A percentile compares a stretch with the other conserved stretches of the same genome.
phyloP scores from a whole-genome alignment of 2,113 vertebrate species.

The Sander vitreus region DNA sequence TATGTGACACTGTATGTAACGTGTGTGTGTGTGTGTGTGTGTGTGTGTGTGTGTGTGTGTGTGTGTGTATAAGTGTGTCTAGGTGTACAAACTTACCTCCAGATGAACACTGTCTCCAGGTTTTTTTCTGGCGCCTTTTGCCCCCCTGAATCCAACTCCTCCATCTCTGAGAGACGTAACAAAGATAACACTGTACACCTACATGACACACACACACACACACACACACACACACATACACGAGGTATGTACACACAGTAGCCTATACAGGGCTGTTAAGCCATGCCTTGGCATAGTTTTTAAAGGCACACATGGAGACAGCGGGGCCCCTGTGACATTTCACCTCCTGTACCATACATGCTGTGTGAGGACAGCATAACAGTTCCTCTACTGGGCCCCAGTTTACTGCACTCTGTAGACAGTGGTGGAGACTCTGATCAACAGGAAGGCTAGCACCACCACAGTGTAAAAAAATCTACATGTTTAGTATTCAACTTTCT shows the following conservation, averaged over 20 bases:
- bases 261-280: not conserved
- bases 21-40: too few species aligned
- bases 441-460: not conserved
- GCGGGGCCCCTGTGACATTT: constrained; percentile 25
- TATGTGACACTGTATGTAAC: not conserved
- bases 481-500: not conserved
- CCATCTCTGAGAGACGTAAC: constrained; percentile 77
- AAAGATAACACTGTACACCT: constrained; percentile 90
- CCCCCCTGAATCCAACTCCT: constrained; percentile 63
- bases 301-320: constrained; percentile 21
- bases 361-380: constrained; percentile 6
- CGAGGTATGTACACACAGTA: not conserved
- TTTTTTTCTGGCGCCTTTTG: constrained; percentile 74
- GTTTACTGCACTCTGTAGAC: constrained; percentile 7
- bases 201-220: not conserved
- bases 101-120: constrained; percentile 79
- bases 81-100: constrained; percentile 77
- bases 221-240: not conserved
- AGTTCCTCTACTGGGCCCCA: not conserved
- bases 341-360: constrained; percentile 3
- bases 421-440: not conserved
- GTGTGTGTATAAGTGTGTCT: not conserved
- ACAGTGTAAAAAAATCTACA: not conserved
- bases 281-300: not conserved
- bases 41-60: not conserved